Evolutionary conservation across 2,888 invertebrate species (phyloP).

Genomic region (Eupithecia insigniata): DNA sequence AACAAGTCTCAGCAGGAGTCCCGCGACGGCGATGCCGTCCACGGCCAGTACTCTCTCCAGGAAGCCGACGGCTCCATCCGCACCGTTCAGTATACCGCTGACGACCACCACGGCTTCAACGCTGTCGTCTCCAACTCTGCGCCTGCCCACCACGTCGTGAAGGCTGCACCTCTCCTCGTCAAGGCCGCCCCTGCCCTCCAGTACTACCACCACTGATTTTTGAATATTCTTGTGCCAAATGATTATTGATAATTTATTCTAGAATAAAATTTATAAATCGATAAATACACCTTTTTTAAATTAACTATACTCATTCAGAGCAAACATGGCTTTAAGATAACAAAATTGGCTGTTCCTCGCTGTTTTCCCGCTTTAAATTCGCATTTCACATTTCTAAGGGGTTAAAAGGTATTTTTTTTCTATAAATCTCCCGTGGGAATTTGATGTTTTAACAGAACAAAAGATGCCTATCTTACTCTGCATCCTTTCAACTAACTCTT

Average conservation of each 20-base stretch:
- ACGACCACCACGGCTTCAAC: slow-evolving; percentile 79
- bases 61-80: slow-evolving; percentile 84
- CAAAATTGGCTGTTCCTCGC: no score
- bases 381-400: no score
- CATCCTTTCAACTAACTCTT: no score
- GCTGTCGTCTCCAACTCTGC: slow-evolving; percentile 64
- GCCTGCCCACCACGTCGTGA: slow-evolving; percentile 49
- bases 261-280: slow-evolving; percentile 34
- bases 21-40: slow-evolving; percentile 82
- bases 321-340: not conserved
- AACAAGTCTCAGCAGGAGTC: slow-evolving; percentile 82
- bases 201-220: slow-evolving; percentile 56
- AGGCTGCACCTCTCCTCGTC: slow-evolving; percentile 46
- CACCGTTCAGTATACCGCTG: slow-evolving; percentile 82
- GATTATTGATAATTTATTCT: slow-evolving; percentile 44
- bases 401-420: no score
- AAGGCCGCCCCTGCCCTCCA: slow-evolving; percentile 51
- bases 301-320: not conserved
- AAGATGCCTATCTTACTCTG: no score
- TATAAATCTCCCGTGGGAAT: no score
- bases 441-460: no score
- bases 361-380: no score
- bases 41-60: slow-evolving; percentile 81
- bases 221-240: slow-evolving; percentile 19
- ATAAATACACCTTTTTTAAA: not conserved